Conservation (phyloP, 2,797 vertebrate genomes). For the Ciconia nigra region DNA sequence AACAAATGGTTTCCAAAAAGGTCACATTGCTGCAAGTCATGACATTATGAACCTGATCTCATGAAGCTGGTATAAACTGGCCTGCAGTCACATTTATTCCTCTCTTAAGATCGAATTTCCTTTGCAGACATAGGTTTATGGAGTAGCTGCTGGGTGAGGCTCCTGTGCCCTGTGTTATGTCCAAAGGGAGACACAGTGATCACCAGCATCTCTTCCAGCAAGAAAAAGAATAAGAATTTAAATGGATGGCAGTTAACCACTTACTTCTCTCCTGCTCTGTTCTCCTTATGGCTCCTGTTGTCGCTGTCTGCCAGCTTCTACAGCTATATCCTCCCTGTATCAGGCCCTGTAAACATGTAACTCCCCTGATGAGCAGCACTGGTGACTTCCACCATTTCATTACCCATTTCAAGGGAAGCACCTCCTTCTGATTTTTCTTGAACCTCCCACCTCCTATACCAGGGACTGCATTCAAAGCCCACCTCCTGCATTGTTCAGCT, state of each 20-base stretch:
- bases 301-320: background rate
- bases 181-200: background rate
- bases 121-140: background rate
- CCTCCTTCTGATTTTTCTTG: background rate
- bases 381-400: background rate
- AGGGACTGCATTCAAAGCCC: too few relatives aligned
- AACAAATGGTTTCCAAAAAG: conserved; percentile 9
- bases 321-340: accelerated
- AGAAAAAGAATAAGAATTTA: background rate
- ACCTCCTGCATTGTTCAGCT: accelerated
- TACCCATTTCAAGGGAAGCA: background rate
- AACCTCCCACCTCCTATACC: background rate
- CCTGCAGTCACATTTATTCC: background rate
- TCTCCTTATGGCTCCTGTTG: background rate
- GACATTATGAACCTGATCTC: background rate
- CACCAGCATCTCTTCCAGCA: background rate
- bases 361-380: background rate
- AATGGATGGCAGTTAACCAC: accelerated
- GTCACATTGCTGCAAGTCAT: conserved; percentile 7
- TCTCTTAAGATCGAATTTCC: background rate
- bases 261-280: accelerated
- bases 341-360: accelerated
- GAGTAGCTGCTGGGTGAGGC: background rate
- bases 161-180: background rate
- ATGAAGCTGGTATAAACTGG: background rate